These are phyloP conservation scores for Drosophila atroscutellata DNA, from an alignment of 2,888 invertebrate species.

Conservation along the genomic window DNA sequence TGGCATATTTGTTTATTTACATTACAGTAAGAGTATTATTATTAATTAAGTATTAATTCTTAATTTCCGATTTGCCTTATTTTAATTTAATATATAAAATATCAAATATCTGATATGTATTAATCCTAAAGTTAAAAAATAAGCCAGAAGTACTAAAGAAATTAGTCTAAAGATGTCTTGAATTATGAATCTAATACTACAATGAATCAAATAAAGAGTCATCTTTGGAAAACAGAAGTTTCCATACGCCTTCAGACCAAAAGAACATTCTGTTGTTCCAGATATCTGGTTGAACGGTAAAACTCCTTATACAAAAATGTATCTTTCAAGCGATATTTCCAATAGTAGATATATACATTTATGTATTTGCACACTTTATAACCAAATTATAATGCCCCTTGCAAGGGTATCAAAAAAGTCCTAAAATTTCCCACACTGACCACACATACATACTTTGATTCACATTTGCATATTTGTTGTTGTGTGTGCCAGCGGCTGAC, in stretches of 20 bases:
- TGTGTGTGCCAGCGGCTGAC: conserved; percentile 29
- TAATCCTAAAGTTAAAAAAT: background rate
- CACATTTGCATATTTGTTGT: conserved; percentile 49
- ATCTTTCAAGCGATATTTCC: background rate
- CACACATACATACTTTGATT: conserved; percentile 1
- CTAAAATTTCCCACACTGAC: background rate
- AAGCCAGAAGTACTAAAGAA: background rate
- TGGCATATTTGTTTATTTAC: background rate
- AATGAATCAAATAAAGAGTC: too few species aligned
- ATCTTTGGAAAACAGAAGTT: background rate
- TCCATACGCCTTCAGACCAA: background rate
- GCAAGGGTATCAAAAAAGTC: background rate
- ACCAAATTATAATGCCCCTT: background rate
- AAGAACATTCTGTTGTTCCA: background rate
- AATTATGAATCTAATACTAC: too few species aligned
- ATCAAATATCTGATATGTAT: too few species aligned
- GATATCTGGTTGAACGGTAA: background rate
- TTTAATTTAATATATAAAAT: too few species aligned
- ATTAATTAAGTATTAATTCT: background rate
- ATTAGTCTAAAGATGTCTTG: background rate
- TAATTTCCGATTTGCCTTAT: background rate
- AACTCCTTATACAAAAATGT: background rate
- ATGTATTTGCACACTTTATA: background rate
- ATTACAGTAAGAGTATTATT: background rate
- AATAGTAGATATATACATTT: too few species aligned